Conservation (phyloP, 1,140 invertebrate species). For the Drosophila sturtevanti region DNA sequence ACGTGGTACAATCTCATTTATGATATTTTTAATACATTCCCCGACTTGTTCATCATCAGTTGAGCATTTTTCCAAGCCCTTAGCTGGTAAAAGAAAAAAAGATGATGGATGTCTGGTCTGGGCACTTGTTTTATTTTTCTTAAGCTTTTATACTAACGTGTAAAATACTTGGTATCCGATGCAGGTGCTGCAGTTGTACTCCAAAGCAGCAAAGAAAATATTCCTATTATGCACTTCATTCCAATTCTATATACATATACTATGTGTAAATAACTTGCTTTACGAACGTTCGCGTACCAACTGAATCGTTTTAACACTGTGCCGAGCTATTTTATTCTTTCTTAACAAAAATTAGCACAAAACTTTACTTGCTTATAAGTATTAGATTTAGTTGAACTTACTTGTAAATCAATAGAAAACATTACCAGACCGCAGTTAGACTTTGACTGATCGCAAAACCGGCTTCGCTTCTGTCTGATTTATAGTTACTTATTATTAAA, state of each 20-base stretch:
- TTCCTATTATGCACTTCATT: slow-evolving; percentile 39
- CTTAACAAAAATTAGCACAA: slow-evolving; percentile 38
- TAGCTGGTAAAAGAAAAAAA: slow-evolving; percentile 14
- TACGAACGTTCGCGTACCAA: slow-evolving; percentile 43
- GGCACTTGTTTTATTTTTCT: too few species aligned
- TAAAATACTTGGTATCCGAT: slow-evolving; percentile 33
- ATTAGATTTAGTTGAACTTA: slow-evolving; percentile 41
- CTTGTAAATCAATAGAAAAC: slow-evolving; percentile 53
- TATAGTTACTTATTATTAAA: slow-evolving; percentile 71
- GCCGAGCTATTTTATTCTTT: slow-evolving; percentile 65
- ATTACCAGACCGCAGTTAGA: slow-evolving; percentile 38
- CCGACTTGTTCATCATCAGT: slow-evolving; percentile 43
- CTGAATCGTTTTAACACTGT: slow-evolving; percentile 34
- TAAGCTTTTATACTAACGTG: slow-evolving; percentile 21
- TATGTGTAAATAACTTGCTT: slow-evolving; percentile 34
- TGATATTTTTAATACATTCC: slow-evolving; percentile 62
- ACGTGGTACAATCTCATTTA: slow-evolving; percentile 55
- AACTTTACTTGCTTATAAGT: slow-evolving; percentile 32
- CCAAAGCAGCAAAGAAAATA: slow-evolving; percentile 43
- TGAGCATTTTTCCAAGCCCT: slow-evolving; percentile 55
- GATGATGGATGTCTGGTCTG: too few species aligned
- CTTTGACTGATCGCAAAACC: slow-evolving; percentile 69
- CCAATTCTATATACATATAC: not conserved
- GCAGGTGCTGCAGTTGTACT: slow-evolving; percentile 31
- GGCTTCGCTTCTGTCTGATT: slow-evolving; percentile 50